phyloP scores from a whole-genome alignment of 2,888 invertebrate genomes.

The Desoria tigrina region DNA sequence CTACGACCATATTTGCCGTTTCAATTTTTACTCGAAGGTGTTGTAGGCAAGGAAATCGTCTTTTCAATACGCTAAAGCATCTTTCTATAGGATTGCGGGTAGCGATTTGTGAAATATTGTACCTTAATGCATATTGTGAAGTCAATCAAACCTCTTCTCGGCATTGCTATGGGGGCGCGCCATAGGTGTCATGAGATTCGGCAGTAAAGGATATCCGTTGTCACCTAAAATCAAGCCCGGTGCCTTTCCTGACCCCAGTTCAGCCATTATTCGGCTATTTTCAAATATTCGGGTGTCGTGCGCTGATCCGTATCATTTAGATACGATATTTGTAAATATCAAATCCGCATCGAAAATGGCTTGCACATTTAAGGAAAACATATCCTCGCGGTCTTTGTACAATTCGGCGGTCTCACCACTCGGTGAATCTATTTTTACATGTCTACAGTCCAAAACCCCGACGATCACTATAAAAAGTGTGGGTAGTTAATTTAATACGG shows the following conservation, averaged over 20 bases:
- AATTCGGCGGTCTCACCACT: constrained; percentile 32
- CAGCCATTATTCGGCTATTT: neutral
- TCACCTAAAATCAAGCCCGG: constrained; percentile 32
- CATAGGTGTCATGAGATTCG: constrained; percentile 26
- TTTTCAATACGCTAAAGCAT: too few species aligned
- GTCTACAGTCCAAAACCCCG: constrained; percentile 31
- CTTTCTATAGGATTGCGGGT: constrained; percentile 28
- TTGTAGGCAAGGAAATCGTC: too few species aligned
- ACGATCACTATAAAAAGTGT: constrained; percentile 31
- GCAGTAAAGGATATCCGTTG: constrained; percentile 21
- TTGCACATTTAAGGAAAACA: constrained; percentile 33
- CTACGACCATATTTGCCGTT: too few species aligned
- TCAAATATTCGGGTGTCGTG: constrained; percentile 32
- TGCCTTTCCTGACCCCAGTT: neutral
- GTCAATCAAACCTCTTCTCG: constrained; percentile 14
- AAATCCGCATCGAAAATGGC: constrained; percentile 26
- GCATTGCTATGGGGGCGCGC: neutral
- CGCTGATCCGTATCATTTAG: constrained; percentile 34
- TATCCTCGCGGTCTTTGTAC: constrained; percentile 30
- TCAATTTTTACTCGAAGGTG: too few species aligned
- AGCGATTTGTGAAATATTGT: constrained; percentile 19
- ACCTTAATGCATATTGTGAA: too few species aligned
- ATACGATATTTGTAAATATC: constrained; percentile 28
- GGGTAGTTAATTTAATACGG: too few species aligned
- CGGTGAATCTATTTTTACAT: constrained; percentile 26